Conservation (phyloP, 2,113 vertebrate species). For the Seriola dumerili region DNA sequence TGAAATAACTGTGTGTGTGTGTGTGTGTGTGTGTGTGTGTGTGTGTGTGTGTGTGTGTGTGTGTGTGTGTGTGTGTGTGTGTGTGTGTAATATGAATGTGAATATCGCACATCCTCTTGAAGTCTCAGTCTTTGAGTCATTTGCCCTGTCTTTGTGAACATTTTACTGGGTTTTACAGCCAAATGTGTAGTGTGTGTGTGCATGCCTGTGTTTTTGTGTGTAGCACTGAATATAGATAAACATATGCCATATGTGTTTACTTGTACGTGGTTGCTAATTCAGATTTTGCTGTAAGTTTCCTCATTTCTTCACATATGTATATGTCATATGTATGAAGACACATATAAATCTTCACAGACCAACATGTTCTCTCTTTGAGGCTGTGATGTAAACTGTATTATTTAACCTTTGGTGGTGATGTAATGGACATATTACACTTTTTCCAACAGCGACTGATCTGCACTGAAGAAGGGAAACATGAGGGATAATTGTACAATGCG, state of each 20-base stretch:
- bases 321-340: too few relatives aligned
- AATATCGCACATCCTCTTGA: constrained; percentile 3
- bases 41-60: constrained; percentile 13
- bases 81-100: constrained; percentile 11
- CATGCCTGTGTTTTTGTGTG: neutral
- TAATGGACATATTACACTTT: neutral
- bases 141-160: constrained; percentile 2
- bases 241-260: neutral
- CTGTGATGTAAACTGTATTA: neutral
- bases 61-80: constrained; percentile 13
- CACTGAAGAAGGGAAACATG: neutral
- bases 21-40: constrained; percentile 12
- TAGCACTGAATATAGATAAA: neutral
- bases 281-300: neutral
- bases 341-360: neutral
- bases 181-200: neutral
- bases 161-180: constrained; percentile 1
- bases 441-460: neutral
- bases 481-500: constrained; percentile 17
- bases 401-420: neutral
- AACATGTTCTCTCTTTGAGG: neutral
- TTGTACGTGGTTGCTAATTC: neutral
- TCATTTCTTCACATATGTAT: neutral
- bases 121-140: constrained; percentile 27
- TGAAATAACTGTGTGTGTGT: constrained; percentile 34